These are phyloP conservation scores for Caenorhabditis sp. DNA, from an alignment of 2,888 invertebrate genomes.

Conservation along the genomic window DNA sequence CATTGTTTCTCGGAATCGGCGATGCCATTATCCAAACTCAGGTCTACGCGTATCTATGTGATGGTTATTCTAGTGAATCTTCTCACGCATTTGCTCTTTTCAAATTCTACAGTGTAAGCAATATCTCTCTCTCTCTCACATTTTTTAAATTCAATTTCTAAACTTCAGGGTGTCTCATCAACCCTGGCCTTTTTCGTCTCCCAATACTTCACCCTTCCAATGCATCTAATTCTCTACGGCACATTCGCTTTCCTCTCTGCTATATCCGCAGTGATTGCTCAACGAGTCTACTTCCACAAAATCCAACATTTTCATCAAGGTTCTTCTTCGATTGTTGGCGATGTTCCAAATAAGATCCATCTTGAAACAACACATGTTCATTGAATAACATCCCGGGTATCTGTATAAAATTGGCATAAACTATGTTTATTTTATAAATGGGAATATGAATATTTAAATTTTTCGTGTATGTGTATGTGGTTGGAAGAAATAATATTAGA, in stretches of 20 bases:
- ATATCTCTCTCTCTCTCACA: no score
- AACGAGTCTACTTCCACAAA: conserved; percentile 29
- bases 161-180: conserved; percentile 29
- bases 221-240: conserved; percentile 25
- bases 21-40: conserved; percentile 38
- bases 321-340: no score
- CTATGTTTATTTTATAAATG: neutral
- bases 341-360: no score
- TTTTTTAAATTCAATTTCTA: neutral
- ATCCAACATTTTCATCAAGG: conserved; percentile 29
- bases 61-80: conserved; percentile 29
- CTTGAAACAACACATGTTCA: no score
- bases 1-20: conserved; percentile 29
- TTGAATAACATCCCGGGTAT: no score
- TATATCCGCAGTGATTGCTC: conserved; percentile 22
- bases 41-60: conserved; percentile 27
- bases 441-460: conserved; percentile 2
- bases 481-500: no score
- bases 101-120: conserved; percentile 40
- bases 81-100: conserved; percentile 39
- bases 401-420: neutral
- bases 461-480: neutral
- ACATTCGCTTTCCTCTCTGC: conserved; percentile 29
- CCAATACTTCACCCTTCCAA: conserved; percentile 24
- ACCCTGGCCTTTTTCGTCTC: conserved; percentile 30